Base-by-base conservation (phyloP, 2,113 vertebrate genomes). In the Falcunculus frontatus region DNA sequence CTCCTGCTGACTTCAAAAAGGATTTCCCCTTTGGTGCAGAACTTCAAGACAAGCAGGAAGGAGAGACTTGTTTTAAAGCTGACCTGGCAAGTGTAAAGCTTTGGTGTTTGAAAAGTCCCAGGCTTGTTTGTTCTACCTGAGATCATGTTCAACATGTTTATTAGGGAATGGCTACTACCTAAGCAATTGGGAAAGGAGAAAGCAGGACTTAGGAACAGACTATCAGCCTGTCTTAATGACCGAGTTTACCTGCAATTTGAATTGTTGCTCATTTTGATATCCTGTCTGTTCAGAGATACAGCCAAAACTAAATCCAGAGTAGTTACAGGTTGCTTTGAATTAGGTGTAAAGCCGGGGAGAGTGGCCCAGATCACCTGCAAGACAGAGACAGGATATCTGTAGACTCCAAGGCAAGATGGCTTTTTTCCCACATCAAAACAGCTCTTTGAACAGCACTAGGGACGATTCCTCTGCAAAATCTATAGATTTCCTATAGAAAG, bases 1-100 rank as follows among this genome's bases (percentile, higher is more conserved):
- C 72, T 96, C 60, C 76, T 75, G 85, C 95, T 96, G 90, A 94
- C 92, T 95, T 96, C 92, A 96, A 86, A 95, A 96, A 96, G 80
- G 76, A 93, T 95, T 97, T 96, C 93, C 90, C 90, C 95, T 92
- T 90, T 93, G 92, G 93, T 96, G 93, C 92, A 95, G 95, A 96
- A 90, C 88, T 95, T 95, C 96, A 95, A 84, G 94, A 89, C 69
- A 73, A 96, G 96, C 90, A 97, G 95, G 95, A 95, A 96, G 83
- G 86, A 94, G 88, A 96, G 90, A 90, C 85, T 83, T 93, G 95
- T 86, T 86, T 86, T 84, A 88, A 87, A 95, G 90, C 88, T 96
- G 95, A 96, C 90, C 86, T 93, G 76, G 88, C 96, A 96, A 93
- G 73, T 35, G 77, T 53, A 41, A 93, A 90, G 83, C 90, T 96